Evolutionary conservation across 2,113 vertebrate genomes (phyloP), one percentile per base, ranked within the genome.

Genomic region (Oreotrochilus melanogaster): DNA sequence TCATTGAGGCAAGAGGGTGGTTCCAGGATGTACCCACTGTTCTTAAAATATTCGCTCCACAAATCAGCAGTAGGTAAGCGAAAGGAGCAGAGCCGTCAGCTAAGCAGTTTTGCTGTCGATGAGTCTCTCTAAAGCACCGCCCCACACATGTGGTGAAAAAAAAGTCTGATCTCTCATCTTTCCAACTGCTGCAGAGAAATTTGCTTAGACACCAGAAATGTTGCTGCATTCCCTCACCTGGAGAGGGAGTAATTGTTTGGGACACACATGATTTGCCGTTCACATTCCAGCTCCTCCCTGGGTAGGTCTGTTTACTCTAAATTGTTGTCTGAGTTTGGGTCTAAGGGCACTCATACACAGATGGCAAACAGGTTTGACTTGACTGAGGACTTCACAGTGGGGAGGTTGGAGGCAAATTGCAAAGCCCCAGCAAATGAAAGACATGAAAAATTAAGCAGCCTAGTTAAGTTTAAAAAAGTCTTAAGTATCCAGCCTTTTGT

Each of bases 291-390:
- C 75, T 95, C 87, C 95, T 97, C 95, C 96, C 94, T 96, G 85
- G 92, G 83, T 95, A 95, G 95, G 96, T 95, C 93, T 95, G 82
- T 96, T 96, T 97, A 94, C 92, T 93, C 62, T 95, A 90, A 91
- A 89, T 80, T 93, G 35, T 79, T 94, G 89, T 64, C 89, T 95
- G 89, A 57, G 82, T 85, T 92, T 94, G 83, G 86, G 75, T 94
- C 83, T 96, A 89, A 95, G 93, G 89, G 80, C 92, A 78, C 70
- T 92, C 69, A 25, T 58, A 86, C 84, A 96, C 81, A 92, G 93
- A 94, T 80, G 91, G 92, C 95, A 95, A 97, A 97, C 96, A 95
- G 92, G 96, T 97, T 96, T 80, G 78, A 95, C 96, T 94, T 94
- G 97, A 96, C 94, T 82, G 95, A 93, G 90, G 91, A 94, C 78